Percentiles rank a stretch among this genome's conserved stretches.
Conservation (phyloP, 2,113 vertebrate species). For the Tychaedon coryphoeus region DNA sequence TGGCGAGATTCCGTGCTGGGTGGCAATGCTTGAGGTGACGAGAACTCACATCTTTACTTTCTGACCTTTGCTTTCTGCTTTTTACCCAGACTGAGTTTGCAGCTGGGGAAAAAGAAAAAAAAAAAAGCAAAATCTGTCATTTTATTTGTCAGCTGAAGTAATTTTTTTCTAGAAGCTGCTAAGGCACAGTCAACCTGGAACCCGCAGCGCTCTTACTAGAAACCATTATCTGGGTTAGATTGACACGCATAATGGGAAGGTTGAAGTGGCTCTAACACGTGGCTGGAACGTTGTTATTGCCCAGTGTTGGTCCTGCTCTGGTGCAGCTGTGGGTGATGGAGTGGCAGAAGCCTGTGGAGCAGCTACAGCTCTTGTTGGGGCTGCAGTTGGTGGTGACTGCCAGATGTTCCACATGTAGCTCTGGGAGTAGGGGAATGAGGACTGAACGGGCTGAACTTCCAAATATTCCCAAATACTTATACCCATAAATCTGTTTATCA, state of each 20-base stretch:
- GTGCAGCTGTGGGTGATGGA: not conserved
- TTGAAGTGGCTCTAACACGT: fast-evolving
- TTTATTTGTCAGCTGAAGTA: not conserved
- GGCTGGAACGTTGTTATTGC: fast-evolving
- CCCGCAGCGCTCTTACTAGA: not conserved
- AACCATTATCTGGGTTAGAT: not conserved
- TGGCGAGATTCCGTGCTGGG: fast-evolving
- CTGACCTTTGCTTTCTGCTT: not conserved
- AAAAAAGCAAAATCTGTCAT: not conserved
- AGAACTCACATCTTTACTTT: not conserved
- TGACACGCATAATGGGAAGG: not conserved
- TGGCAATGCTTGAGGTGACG: fast-evolving
- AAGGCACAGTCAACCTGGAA: not conserved
- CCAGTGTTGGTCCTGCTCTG: not conserved
- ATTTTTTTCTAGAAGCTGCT: not conserved
- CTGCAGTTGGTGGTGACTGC: not conserved
- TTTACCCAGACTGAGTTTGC: not conserved
- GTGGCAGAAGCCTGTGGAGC: not conserved
- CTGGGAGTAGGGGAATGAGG: not conserved
- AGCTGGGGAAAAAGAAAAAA: not conserved
- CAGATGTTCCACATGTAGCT: not conserved
- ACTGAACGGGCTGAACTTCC: not conserved
- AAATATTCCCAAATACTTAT: not conserved
- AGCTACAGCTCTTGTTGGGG: not conserved
- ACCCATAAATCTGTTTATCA: not conserved